Base-by-base conservation (phyloP, 1,140 invertebrate genomes). In the Hydropsyche tenuis region DNA sequence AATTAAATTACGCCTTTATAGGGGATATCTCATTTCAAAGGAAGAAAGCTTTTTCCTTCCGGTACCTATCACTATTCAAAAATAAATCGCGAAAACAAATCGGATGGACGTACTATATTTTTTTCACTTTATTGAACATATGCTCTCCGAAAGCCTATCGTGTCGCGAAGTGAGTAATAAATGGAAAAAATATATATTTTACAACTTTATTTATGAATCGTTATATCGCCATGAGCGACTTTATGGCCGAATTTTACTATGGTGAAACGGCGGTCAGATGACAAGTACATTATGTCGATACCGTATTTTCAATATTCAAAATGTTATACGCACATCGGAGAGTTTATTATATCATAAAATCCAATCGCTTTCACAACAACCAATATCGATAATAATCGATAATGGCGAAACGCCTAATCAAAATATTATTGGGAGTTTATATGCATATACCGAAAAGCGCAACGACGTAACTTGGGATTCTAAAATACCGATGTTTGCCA, bases 1-100 rank as follows among this genome's bases (percentile, higher is more conserved):
- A 45, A 65, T 65, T 42, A 45, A 65, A 65, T 65, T 65, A 65
- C 63, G 42, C 42, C 16, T 45, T 45, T 65, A 65, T 65, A 60
- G 22, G 56, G 56, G 23, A 60, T 60, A 60, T 60, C 23, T 27
- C n/a, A 27, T 60, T 60, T 60, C 20, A 22, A 7, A 20, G 22
- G 56, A 60, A 60, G n/a, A 53, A 60, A 60, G 23, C 56, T 60
- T 60, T 53, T 53, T 18, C 48, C 16, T 53, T 18, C 48, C 16
- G 4, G 18, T 20, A 53, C 48, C 16, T 18, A 37, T 37, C 30
- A 37, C 30, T 37, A 37, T 37, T 37, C 30, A 9, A 37, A 37
- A 37, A 37, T 37, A 37, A n/a, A 37, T 37, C 9, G 30, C 9
- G 30, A 37, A 37, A 37, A 37, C 30, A 37, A 37, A 37, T 37